These are phyloP conservation scores for Sardina pilchardus DNA, from an alignment of 2,113 vertebrate species.

Conservation along the genomic window DNA sequence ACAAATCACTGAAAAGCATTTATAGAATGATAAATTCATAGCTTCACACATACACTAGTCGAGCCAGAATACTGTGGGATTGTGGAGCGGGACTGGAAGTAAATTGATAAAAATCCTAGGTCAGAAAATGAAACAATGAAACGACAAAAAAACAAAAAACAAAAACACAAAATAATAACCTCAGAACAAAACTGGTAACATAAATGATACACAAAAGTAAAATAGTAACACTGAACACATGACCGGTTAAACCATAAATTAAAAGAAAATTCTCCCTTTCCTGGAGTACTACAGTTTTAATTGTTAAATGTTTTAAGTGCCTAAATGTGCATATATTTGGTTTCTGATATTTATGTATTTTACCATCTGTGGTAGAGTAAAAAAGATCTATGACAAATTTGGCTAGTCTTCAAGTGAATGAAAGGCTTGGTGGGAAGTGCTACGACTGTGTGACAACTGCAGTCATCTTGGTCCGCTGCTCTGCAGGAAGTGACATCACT, in stretches of 20 bases:
- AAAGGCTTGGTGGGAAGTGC: conserved; percentile 21
- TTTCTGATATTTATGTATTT: neutral
- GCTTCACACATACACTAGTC: conserved; percentile 39
- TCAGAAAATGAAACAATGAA: neutral
- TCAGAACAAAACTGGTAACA: conserved; percentile 1
- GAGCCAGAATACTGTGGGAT: conserved; percentile 40
- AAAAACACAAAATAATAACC: conserved; percentile 28
- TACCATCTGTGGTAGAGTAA: conserved; percentile 22
- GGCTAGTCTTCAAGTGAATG: conserved; percentile 31
- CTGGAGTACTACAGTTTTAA: conserved; percentile 29
- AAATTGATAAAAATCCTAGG: neutral
- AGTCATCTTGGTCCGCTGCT: conserved; percentile 68
- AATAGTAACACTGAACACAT: conserved; percentile 16
- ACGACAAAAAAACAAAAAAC: conserved; percentile 24
- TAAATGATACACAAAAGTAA: conserved; percentile 46
- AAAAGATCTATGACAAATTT: conserved; percentile 36
- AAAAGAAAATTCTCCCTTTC: conserved; percentile 42
- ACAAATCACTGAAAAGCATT: conserved; percentile 25
- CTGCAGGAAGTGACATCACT: conserved; percentile 71
- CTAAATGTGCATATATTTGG: conserved; percentile 25
- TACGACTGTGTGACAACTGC: conserved; percentile 60
- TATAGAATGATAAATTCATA: conserved; percentile 39
- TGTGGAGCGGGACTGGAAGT: neutral
- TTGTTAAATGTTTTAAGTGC: conserved; percentile 42
- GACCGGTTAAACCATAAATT: conserved; percentile 50